phyloP scores from a whole-genome alignment of 1,140 invertebrate species.

The Sycophaga agraensis region DNA sequence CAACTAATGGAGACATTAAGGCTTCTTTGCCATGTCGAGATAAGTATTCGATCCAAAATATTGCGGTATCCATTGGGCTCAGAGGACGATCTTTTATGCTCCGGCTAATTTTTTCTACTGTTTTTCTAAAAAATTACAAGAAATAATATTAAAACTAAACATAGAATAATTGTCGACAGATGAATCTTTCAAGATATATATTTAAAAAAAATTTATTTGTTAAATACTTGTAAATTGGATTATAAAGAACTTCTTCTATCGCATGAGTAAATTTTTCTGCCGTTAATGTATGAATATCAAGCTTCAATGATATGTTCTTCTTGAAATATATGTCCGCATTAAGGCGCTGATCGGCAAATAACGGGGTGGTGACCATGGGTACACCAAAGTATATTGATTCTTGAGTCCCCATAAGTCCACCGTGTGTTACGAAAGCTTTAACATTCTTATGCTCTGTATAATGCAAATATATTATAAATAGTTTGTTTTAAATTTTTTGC shows the following conservation, averaged over 20 bases:
- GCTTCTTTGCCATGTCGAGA: neutral
- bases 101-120: neutral
- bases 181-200: too few relatives aligned
- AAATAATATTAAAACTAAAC: too few relatives aligned
- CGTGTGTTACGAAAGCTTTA: conserved; percentile 69
- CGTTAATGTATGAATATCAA: conserved; percentile 48
- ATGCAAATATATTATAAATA: conserved; percentile 10
- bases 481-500: conserved; percentile 4
- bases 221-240: conserved; percentile 29
- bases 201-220: too few relatives aligned
- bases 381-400: conserved; percentile 74
- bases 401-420: conserved; percentile 68
- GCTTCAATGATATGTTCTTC: conserved; percentile 32
- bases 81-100: neutral
- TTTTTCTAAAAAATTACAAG: neutral
- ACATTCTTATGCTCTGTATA: conserved; percentile 68
- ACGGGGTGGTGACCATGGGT: conserved; percentile 70
- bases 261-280: conserved; percentile 38
- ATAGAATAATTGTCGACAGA: too few relatives aligned
- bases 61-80: conserved; percentile 1
- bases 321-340: conserved; percentile 43
- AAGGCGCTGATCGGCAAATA: conserved; percentile 68
- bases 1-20: neutral
- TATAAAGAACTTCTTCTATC: conserved; percentile 44
- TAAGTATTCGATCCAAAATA: conserved; percentile 15